phyloP scores from a whole-genome alignment of 2,888 invertebrate species.

The Platycheirus rosarum region DNA sequence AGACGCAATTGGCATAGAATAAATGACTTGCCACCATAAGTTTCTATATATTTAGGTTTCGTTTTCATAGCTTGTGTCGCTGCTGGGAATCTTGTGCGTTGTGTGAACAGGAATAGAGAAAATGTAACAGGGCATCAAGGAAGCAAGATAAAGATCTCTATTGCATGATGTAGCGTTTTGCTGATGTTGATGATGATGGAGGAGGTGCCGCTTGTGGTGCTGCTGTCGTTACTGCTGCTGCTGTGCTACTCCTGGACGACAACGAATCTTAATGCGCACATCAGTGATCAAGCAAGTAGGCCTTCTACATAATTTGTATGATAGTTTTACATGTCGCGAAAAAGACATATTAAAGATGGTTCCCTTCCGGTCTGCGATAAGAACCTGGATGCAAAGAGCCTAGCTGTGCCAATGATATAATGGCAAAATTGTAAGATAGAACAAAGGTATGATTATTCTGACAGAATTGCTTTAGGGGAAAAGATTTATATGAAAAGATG shows the following conservation, averaged over 20 bases:
- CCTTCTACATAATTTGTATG: slow-evolving; percentile 67
- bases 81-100: slow-evolving; percentile 32
- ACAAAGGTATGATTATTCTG: slow-evolving; percentile 41
- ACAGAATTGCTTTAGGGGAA: slow-evolving; percentile 32
- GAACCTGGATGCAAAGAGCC: neutral
- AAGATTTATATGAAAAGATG: neutral
- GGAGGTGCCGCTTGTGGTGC: slow-evolving; percentile 41
- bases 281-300: slow-evolving; percentile 60
- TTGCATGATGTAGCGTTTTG: slow-evolving; percentile 48
- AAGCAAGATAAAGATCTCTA: slow-evolving; percentile 63
- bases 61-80: neutral
- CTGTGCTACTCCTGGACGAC: slow-evolving; percentile 49
- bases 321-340: slow-evolving; percentile 57
- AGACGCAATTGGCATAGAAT: slow-evolving; percentile 60
- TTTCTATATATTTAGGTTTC: slow-evolving; percentile 11
- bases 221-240: slow-evolving; percentile 18
- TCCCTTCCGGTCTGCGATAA: slow-evolving; percentile 59
- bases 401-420: slow-evolving; percentile 23
- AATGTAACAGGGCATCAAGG: slow-evolving; percentile 48
- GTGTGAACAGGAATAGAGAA: slow-evolving; percentile 30
- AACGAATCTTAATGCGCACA: slow-evolving; percentile 60
- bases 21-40: slow-evolving; percentile 32
- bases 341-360: slow-evolving; percentile 43
- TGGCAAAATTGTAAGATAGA: slow-evolving; percentile 31
- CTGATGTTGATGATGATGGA: slow-evolving; percentile 53